A percentile compares a stretch with the other conserved stretches of the same genome.
Evolutionary conservation across 2,113 vertebrate species (phyloP).

Genomic region (Herpailurus yagouaroundi): DNA sequence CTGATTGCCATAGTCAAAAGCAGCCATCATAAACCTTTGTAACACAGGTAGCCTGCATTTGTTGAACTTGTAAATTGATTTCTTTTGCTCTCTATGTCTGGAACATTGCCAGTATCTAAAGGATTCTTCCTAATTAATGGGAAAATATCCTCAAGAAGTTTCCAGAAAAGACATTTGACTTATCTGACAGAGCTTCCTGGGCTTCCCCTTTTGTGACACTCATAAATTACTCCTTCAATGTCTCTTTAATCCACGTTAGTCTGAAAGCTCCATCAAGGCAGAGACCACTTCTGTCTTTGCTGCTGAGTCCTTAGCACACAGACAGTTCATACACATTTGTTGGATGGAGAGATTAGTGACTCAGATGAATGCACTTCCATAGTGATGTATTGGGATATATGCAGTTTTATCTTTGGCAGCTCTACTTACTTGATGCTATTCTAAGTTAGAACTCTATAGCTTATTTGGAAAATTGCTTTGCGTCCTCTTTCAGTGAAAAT

Average conservation of each 20-base stretch:
- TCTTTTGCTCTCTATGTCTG: not conserved
- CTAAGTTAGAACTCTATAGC: not conserved
- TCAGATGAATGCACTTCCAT: not conserved
- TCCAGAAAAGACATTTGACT: not conserved
- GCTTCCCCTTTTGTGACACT: not conserved
- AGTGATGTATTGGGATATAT: not conserved
- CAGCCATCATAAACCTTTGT: not conserved
- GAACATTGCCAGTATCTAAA: slow-evolving; percentile 28
- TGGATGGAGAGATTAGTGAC: not conserved
- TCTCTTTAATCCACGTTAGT: not conserved
- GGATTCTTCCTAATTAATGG: slow-evolving; percentile 26
- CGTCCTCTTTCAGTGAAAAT: not conserved
- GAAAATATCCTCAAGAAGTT: slow-evolving; percentile 55
- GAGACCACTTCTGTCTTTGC: slow-evolving; percentile 11
- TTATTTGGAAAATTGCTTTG: slow-evolving; percentile 32
- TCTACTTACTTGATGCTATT: not conserved
- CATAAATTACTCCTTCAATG: not conserved
- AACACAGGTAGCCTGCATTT: slow-evolving; percentile 2
- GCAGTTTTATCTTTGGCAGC: not conserved
- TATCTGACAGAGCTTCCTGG: not conserved
- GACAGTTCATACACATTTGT: not conserved
- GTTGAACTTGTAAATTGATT: slow-evolving; percentile 29
- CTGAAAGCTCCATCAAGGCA: not conserved
- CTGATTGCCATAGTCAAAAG: slow-evolving; percentile 9
- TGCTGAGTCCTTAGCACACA: not conserved